A percentile compares a stretch with the other conserved stretches of the same genome.
These are phyloP conservation scores for Scomberomorus guttatus DNA, from an alignment of 2,797 vertebrate genomes.

Conservation along the genomic window DNA sequence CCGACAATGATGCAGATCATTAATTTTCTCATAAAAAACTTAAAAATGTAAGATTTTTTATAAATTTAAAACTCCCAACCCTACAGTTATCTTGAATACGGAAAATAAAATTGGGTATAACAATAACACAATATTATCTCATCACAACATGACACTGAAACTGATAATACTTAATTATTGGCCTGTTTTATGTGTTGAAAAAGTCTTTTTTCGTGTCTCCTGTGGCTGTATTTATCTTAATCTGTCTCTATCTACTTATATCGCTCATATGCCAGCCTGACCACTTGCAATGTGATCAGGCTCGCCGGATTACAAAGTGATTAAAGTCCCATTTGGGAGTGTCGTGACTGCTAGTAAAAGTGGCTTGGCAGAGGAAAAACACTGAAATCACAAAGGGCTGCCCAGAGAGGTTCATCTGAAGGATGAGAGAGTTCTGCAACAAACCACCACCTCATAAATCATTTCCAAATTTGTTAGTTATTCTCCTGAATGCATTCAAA, in stretches of 20 bases:
- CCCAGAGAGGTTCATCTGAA: background rate
- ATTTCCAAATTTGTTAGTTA: background rate
- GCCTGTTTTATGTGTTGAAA: background rate
- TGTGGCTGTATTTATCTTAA: conserved; percentile 26
- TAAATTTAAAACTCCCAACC: background rate
- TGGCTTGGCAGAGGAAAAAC: background rate
- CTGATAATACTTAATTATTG: background rate
- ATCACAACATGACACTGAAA: background rate
- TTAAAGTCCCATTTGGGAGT: conserved; percentile 36
- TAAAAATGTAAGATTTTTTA: too few relatives aligned
- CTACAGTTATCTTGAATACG: too few relatives aligned
- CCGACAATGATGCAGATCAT: background rate
- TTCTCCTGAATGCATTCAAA: background rate
- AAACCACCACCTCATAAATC: background rate
- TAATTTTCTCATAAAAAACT: background rate
- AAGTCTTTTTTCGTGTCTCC: background rate
- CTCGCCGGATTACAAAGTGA: conserved; percentile 36
- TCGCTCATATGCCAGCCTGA: conserved; percentile 6
- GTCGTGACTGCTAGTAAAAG: conserved; percentile 12
- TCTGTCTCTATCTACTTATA: conserved; percentile 12
- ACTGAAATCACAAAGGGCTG: conserved; percentile 8
- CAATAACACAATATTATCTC: background rate
- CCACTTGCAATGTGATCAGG: conserved; percentile 31
- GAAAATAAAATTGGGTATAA: background rate
- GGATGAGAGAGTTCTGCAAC: background rate